Base-by-base conservation (phyloP, 1,140 invertebrate genomes). In the Drosophila nikananu region DNA sequence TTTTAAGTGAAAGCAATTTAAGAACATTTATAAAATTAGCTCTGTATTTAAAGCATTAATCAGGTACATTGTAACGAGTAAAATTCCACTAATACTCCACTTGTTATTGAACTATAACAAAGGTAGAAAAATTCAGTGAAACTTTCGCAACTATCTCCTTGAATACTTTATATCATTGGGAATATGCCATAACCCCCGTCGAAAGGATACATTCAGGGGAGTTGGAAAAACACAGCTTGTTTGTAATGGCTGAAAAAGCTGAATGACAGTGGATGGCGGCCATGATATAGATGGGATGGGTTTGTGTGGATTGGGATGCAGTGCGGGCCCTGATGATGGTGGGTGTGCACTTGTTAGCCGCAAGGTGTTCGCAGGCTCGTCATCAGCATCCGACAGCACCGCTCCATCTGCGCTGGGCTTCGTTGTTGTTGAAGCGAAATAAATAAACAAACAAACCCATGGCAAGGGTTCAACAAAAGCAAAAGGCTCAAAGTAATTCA, bases 401-500 rank as follows among this genome's bases (percentile, higher is more conserved):
- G 54, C 71, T 62, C 39, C 63, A 64, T 37, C 54, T 51, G 23
- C 42, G n/a, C 35, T 44, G 62, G 55, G 42, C 23, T 51, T 35
- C 60, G 55, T 30, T 35, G 55, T 51, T 66, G 64, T 80, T 65
- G 64, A 81, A 89, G 71, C 62, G 41, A 87, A 89, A 87, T 81
- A 87, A 87, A 89, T 86, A 89, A 89, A 87, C 71, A 73, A 73
- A 76, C 58, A 73, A 60, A 39, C 54, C 44, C 15, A 19, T 48
- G 70, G 42, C 65, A 59, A 60, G 86, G 86, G 62, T 83, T 76
- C 74, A 90, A 81, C 86, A 90, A 87, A 83, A 86, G 83, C 83
- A 86, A 68, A 68, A 42, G 76, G 25, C 60, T 55, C 83, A 86
- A 89, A 89, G 84, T 90, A 90, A 84, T 89, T 90, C 84, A 89